These are phyloP conservation scores for Pelmatolapia mariae DNA, from an alignment of 2,113 vertebrate species.

Conservation along the genomic window DNA sequence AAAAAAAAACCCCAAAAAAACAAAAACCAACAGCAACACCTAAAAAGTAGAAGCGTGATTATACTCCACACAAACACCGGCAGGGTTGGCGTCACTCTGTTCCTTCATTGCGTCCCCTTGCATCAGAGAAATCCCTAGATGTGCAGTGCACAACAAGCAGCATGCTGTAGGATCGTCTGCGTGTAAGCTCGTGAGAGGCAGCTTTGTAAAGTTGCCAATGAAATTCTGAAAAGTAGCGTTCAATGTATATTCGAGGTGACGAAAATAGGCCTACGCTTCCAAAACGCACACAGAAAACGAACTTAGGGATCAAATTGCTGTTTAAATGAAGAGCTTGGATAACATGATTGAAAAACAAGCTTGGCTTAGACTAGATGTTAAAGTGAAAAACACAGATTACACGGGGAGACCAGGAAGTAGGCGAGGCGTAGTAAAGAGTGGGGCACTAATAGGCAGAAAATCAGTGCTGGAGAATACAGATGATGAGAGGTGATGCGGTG, in stretches of 20 bases:
- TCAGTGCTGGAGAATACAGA: conserved; percentile 46
- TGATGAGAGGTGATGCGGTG: conserved; percentile 48
- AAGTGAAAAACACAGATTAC: not conserved
- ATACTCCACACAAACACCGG: conserved; percentile 40
- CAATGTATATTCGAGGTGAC: not conserved
- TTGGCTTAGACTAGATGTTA: not conserved
- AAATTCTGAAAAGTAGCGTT: not conserved
- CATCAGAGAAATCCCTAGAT: conserved; percentile 75
- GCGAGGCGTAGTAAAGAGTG: conserved; percentile 37
- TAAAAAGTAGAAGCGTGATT: conserved; percentile 6
- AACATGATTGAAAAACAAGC: not conserved
- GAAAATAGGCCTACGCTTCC: not conserved
- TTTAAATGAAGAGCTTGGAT: not conserved
- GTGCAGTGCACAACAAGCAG: conserved; percentile 50
- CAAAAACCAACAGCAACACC: not conserved
- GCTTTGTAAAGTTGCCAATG: not conserved
- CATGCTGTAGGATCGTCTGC: conserved; percentile 8
- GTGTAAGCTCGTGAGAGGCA: not conserved
- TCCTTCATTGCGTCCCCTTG: conserved; percentile 75
- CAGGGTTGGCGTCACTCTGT: conserved; percentile 64
- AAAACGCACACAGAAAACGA: not conserved
- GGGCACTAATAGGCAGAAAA: conserved; percentile 58
- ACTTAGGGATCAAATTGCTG: not conserved
- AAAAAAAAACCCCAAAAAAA: accelerated
- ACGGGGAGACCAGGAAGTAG: not conserved